Base-by-base conservation (phyloP, 2,113 vertebrate genomes). In the Ariopsis seemanni region DNA sequence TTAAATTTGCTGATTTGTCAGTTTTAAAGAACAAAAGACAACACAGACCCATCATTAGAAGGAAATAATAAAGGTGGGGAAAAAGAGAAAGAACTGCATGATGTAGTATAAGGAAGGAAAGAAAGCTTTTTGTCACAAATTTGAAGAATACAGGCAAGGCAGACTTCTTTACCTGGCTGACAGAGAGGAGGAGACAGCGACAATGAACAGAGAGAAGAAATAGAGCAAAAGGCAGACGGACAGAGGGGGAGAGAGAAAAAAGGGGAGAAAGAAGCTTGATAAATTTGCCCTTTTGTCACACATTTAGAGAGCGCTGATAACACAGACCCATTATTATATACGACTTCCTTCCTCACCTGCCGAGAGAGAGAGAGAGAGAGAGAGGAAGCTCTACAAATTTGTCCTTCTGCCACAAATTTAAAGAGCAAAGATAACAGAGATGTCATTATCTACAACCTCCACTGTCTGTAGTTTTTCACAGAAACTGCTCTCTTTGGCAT, bases 221-320 rank as follows among this genome's bases (percentile, higher is more conserved):
- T 63, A 50, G 34, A 53, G 62, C 69, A 72, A 83, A 18, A 86
- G 8, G 48, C 15, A 60, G 48, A 15, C 12, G 20, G 7, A 80
- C 7, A 42, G 58, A 34, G 25, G 1, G 27, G 4, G 58, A 62
- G 34, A 30, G 48, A 82, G 67, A 72, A 18, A 62, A 50, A 52
- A 5, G 9, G 22, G 20, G 12, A 30, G 11, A 63, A 20, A 10
- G 7, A 48, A 81, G 27, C 77, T 71, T 22, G 48, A 83, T 65
- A 81, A 86, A 80, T 60, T 48, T 87, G 75, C 58, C 62, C 65
- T 82, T 87, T 67, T 69, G 85, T 82, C 60, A 80, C 62, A 69
- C 71, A 34, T 75, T 65, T 77, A 77, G 55, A 75, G 52, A 58
- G 67, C 53, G 82, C 60, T 10, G 48, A 65, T 53, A 77, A 83